These are phyloP conservation scores for Cordylochernes scorpioides DNA, from an alignment of 2,888 invertebrate species.

Conservation along the genomic window DNA sequence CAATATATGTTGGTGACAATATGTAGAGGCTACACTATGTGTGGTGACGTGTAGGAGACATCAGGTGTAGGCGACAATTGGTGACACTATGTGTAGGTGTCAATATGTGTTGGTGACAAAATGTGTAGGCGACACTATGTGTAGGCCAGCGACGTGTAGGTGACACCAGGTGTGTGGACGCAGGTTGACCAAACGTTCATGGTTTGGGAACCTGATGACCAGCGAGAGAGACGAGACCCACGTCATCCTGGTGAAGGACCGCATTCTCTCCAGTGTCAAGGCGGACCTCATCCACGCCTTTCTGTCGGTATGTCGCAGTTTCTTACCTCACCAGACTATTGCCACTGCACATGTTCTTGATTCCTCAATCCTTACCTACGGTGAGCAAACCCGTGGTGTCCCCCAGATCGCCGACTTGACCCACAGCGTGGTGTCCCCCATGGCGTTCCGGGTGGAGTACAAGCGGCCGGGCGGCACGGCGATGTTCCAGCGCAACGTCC, in stretches of 20 bases:
- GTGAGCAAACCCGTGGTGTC: neutral
- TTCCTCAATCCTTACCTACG: neutral
- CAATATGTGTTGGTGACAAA: too few relatives aligned
- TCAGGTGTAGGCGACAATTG: too few relatives aligned
- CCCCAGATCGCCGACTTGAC: slow-evolving; percentile 71
- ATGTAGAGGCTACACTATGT: too few relatives aligned
- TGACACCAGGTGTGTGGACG: too few relatives aligned
- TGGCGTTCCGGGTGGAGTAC: slow-evolving; percentile 93
- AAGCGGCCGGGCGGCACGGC: slow-evolving; percentile 51
- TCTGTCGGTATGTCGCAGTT: slow-evolving; percentile 41
- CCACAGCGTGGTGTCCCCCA: slow-evolving; percentile 87
- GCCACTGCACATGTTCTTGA: too few relatives aligned
- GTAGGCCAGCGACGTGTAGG: too few relatives aligned
- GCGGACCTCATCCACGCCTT: slow-evolving; percentile 96
- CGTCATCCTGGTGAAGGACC: slow-evolving; percentile 83
- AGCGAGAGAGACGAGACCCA: slow-evolving; percentile 72
- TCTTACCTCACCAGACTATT: neutral
- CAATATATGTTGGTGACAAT: too few relatives aligned
- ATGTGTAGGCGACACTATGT: too few relatives aligned
- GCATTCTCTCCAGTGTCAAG: slow-evolving; percentile 82
- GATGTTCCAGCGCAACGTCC: slow-evolving; percentile 83
- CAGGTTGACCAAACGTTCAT: slow-evolving; percentile 70
- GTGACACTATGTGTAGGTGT: too few relatives aligned
- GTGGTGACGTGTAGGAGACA: too few relatives aligned
- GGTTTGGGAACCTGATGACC: slow-evolving; percentile 81